These are phyloP conservation scores for Micrastur ruficollis DNA, from an alignment of 2,797 vertebrate species.

Conservation along the genomic window DNA sequence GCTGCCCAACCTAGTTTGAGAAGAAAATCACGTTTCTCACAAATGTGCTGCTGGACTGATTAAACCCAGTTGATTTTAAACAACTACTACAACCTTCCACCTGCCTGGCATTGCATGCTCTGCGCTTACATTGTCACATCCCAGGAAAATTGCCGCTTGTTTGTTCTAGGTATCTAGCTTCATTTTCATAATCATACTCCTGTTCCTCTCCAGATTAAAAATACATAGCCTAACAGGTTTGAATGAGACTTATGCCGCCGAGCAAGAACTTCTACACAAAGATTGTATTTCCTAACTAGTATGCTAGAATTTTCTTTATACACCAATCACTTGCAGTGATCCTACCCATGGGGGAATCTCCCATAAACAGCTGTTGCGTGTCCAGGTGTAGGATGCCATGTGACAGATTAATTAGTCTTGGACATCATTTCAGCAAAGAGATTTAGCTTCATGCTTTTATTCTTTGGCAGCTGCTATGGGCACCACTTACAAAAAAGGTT, in stretches of 20 bases:
- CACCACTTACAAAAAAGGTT: neutral
- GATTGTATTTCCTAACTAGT: neutral
- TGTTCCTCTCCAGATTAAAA: neutral
- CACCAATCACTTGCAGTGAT: neutral
- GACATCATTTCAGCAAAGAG: neutral
- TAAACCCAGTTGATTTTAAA: slow-evolving; percentile 22
- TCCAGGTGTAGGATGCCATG: neutral
- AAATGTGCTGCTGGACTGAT: neutral
- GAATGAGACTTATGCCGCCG: neutral
- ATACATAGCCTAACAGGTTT: neutral
- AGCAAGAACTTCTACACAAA: neutral
- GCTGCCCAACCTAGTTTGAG: neutral
- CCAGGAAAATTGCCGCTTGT: neutral
- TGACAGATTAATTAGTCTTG: neutral
- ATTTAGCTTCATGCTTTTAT: neutral
- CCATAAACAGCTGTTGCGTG: neutral
- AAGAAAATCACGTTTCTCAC: neutral
- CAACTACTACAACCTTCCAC: neutral
- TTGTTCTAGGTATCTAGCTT: neutral
- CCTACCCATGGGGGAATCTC: neutral
- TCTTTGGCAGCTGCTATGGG: neutral
- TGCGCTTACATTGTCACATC: neutral
- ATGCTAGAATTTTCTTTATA: neutral
- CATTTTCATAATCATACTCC: neutral
- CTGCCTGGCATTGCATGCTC: neutral